Percentiles rank a stretch among this genome's conserved stretches.
Evolutionary conservation across 30 jellyfish, hydroid and myxozoan genomes (phyloP).

Genomic region (Cassiopea andromeda): DNA sequence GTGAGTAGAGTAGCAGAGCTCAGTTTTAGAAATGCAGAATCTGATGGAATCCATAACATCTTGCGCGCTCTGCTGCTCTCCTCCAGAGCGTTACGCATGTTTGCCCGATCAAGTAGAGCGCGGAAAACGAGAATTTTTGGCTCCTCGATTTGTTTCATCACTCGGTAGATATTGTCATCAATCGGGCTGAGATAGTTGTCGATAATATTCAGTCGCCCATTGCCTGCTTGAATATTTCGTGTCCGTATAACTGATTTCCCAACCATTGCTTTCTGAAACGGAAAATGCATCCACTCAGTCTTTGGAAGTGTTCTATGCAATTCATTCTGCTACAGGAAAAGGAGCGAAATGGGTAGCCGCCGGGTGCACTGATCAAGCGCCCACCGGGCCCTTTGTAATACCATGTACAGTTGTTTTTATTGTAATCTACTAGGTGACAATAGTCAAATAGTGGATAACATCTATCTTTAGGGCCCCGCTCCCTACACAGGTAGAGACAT

Average conservation of each 20-base stretch:
- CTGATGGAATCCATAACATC: conserved; percentile 63
- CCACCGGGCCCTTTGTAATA: too few relatives aligned
- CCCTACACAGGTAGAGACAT: too few relatives aligned
- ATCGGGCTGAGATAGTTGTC: conserved; percentile 49
- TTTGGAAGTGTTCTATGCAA: too few relatives aligned
- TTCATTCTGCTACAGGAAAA: too few relatives aligned
- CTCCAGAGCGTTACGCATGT: conserved; percentile 20
- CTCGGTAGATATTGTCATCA: conserved; percentile 36
- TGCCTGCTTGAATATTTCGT: conserved; percentile 17
- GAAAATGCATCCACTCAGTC: too few relatives aligned
- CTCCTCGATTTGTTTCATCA: conserved; percentile 24
- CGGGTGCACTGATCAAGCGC: too few relatives aligned
- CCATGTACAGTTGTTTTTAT: too few relatives aligned
- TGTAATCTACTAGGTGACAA: too few relatives aligned
- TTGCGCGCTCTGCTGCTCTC: conserved; percentile 7
- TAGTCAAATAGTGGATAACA: too few relatives aligned
- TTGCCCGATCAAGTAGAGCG: conserved; percentile 11
- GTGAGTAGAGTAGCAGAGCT: conserved; percentile 16
- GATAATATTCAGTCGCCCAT: conserved; percentile 60
- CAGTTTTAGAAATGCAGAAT: conserved; percentile 44
- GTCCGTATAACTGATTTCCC: conserved; percentile 21
- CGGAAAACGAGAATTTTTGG: conserved; percentile 49
- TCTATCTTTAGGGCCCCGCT: too few relatives aligned
- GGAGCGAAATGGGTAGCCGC: too few relatives aligned
- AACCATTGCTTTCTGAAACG: conserved; percentile 16